Evolutionary conservation across 92 coral and sea anemone species (phyloP).

Genomic region (Galaxea fascicularis): DNA sequence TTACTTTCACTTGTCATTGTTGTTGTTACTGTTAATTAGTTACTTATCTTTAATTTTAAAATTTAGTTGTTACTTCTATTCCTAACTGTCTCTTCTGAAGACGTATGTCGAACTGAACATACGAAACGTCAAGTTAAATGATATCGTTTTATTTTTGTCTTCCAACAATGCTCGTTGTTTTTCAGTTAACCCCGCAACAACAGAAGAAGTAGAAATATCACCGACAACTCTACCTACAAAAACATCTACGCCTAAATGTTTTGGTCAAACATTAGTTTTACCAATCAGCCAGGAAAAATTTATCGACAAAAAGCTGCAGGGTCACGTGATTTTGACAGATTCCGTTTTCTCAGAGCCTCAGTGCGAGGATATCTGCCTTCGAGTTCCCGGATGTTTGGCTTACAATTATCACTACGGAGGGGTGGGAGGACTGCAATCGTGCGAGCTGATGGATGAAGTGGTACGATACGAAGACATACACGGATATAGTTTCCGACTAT

Average conservation of each 20-base stretch:
- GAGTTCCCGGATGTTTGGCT: conserved; percentile 51
- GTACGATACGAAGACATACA: not conserved
- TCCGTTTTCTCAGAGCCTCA: conserved; percentile 57
- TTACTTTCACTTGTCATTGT: too few relatives aligned
- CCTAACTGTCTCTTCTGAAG: too few relatives aligned
- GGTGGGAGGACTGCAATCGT: not conserved
- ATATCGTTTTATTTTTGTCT: too few relatives aligned
- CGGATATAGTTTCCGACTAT: conserved; percentile 52
- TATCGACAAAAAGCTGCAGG: conserved; percentile 36
- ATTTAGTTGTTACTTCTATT: too few relatives aligned
- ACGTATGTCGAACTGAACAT: too few relatives aligned
- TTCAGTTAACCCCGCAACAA: not conserved
- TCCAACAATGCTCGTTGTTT: not conserved
- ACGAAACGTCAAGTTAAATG: not conserved
- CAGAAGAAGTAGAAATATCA: not conserved
- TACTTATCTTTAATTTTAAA: too few relatives aligned
- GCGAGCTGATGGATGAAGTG: conserved; percentile 50
- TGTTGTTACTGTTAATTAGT: too few relatives aligned
- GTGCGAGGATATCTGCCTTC: conserved; percentile 65
- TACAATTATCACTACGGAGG: conserved; percentile 53
- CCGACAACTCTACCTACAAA: not conserved
- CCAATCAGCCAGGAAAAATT: conserved; percentile 49
- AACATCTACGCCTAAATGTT: conserved; percentile 1
- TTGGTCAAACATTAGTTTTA: not conserved
- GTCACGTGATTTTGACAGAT: conserved; percentile 46